Evolutionary conservation across 2,888 invertebrate species (phyloP).

Genomic region (Ischnus inquisitorius): DNA sequence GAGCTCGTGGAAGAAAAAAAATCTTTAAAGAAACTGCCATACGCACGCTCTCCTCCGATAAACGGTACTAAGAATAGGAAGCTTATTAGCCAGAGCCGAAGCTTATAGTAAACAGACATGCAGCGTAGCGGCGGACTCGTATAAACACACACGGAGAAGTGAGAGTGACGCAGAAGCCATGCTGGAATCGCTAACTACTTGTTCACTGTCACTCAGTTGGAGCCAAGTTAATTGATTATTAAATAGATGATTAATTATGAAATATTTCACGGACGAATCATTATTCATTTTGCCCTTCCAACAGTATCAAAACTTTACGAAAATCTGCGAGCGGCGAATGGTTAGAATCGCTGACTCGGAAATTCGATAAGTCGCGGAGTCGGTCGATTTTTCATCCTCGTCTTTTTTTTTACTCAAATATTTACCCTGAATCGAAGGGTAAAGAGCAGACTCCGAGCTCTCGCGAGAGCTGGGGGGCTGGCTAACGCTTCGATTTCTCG

Average conservation of each 20-base stretch:
- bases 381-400: not conserved
- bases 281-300: not conserved
- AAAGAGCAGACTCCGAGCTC: conserved; percentile 33
- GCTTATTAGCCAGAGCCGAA: conserved; percentile 12
- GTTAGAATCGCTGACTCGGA: not conserved
- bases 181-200: not conserved
- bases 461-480: conserved; percentile 15
- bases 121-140: not conserved
- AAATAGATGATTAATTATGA: not conserved
- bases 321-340: not conserved
- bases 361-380: conserved; percentile 25
- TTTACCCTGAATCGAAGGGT: conserved; percentile 36
- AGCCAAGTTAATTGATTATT: not conserved
- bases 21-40: not conserved
- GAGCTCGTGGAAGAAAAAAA: not conserved
- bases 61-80: conserved; percentile 3
- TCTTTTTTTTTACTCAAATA: conserved; percentile 33
- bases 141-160: not conserved
- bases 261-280: not conserved
- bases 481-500: conserved; percentile 63
- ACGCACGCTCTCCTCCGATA: not conserved
- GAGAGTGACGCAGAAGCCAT: conserved; percentile 2
- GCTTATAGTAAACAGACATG: conserved; percentile 14
- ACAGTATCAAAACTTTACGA: not conserved
- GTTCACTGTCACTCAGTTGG: not conserved